These are phyloP conservation scores for Sterna hirundo DNA, from an alignment of 2,113 vertebrate species.

Conservation along the genomic window DNA sequence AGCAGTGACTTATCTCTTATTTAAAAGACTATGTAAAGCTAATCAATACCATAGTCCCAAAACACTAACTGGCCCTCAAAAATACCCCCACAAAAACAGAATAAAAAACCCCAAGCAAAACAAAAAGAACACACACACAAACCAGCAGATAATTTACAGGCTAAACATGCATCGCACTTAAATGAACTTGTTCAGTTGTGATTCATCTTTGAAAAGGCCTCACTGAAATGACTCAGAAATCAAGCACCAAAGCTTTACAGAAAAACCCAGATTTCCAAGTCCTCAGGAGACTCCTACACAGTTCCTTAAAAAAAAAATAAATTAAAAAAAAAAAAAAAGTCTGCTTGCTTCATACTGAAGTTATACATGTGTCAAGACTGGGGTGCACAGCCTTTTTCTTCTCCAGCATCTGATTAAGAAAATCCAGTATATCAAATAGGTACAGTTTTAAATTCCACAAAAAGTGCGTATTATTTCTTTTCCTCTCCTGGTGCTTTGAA, in stretches of 20 bases:
- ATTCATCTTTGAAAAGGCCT: not conserved
- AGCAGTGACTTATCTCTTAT: not conserved
- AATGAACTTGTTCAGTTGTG: not conserved
- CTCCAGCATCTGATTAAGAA: not conserved
- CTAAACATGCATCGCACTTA: not conserved
- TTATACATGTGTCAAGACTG: not conserved
- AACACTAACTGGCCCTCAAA: not conserved
- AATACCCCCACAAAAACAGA: not conserved
- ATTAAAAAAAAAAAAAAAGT: not conserved
- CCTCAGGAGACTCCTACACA: not conserved
- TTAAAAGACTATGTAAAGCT: not conserved
- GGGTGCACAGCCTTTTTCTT: not conserved
- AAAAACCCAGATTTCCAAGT: not conserved
- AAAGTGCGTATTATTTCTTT: not conserved
- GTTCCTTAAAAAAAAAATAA: not conserved
- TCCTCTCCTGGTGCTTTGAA: not conserved
- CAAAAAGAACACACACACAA: not conserved
- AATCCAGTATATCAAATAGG: not conserved
- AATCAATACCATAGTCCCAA: not conserved
- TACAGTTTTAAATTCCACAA: not conserved
- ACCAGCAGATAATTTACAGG: not conserved
- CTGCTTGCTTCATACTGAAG: not conserved
- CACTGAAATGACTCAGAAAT: not conserved
- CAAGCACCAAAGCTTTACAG: not conserved
- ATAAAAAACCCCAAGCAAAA: not conserved